Conservation (phyloP, 1,140 invertebrate species). For the Drosophila trapezifrons region DNA sequence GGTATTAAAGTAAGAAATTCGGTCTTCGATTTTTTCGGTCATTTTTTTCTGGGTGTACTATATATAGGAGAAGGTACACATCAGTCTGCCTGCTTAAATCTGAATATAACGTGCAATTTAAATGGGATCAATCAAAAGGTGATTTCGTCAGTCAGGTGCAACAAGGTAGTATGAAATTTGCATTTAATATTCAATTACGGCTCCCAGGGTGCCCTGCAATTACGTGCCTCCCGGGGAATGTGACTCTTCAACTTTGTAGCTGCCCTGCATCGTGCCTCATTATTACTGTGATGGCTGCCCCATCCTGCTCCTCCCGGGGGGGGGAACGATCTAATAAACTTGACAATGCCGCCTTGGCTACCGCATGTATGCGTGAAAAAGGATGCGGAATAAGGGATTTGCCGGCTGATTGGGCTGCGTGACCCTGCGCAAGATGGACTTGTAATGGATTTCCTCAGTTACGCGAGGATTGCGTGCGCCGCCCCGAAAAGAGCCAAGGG, state of each 20-base stretch:
- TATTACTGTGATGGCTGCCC: slow-evolving; percentile 8
- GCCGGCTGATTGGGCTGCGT: slow-evolving; percentile 35
- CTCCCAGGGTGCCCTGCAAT: slow-evolving; percentile 2
- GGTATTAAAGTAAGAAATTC: too few species aligned
- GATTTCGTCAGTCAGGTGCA: slow-evolving; percentile 7
- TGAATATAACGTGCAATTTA: slow-evolving; percentile 6
- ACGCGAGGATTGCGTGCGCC: slow-evolving; percentile 69
- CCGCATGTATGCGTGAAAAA: slow-evolving; percentile 6
- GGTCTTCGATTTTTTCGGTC: too few species aligned
- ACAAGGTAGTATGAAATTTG: not conserved
- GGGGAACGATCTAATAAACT: slow-evolving; percentile 34
- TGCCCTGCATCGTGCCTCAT: slow-evolving; percentile 1
- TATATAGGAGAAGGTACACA: too few species aligned
- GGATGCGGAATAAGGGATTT: not conserved
- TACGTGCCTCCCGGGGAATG: not conserved
- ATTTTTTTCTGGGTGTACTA: too few species aligned
- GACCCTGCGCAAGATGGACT: slow-evolving; percentile 16
- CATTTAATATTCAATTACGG: slow-evolving; percentile 44
- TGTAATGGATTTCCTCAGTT: slow-evolving; percentile 72
- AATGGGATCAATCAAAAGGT: slow-evolving; percentile 24
- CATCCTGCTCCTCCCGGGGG: not conserved
- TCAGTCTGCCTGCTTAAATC: too few species aligned
- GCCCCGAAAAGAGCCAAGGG: slow-evolving; percentile 13
- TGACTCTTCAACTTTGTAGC: slow-evolving; percentile 6
- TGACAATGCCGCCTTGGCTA: slow-evolving; percentile 35